phyloP scores from a whole-genome alignment of 2,797 vertebrate species.

The Hemitrygon akajei region DNA sequence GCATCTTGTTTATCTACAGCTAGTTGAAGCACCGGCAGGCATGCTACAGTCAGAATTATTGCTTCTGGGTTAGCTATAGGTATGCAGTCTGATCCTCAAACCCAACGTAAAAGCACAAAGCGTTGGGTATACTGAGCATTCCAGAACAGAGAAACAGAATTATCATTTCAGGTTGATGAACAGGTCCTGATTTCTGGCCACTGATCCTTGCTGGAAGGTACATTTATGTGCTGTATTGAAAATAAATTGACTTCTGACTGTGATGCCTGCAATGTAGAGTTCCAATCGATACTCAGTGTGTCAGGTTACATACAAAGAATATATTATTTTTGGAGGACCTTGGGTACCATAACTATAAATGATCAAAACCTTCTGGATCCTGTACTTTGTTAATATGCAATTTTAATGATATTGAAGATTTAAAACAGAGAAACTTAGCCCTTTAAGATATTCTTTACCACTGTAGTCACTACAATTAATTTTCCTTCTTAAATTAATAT shows the following conservation, averaged over 20 bases:
- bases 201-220: neutral
- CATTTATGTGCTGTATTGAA: neutral
- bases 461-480: neutral
- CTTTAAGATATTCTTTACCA: neutral
- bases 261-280: neutral
- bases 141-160: neutral
- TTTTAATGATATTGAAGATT: neutral
- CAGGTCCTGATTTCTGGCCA: neutral
- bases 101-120: neutral
- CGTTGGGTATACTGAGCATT: neutral
- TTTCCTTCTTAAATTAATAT: neutral
- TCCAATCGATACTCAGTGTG: neutral
- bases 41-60: neutral
- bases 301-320: neutral
- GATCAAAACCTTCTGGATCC: neutral
- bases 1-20: neutral
- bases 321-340: neutral
- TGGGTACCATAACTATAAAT: neutral
- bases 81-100: neutral
- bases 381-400: neutral
- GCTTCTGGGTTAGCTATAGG: neutral
- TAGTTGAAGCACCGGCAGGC: neutral
- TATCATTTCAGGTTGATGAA: neutral
- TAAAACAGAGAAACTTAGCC: neutral
- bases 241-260: neutral